A percentile compares a stretch with the other conserved stretches of the same genome.
Evolutionary conservation across 2,888 invertebrate genomes (phyloP).

Genomic region (Polyommatus iphigenia): DNA sequence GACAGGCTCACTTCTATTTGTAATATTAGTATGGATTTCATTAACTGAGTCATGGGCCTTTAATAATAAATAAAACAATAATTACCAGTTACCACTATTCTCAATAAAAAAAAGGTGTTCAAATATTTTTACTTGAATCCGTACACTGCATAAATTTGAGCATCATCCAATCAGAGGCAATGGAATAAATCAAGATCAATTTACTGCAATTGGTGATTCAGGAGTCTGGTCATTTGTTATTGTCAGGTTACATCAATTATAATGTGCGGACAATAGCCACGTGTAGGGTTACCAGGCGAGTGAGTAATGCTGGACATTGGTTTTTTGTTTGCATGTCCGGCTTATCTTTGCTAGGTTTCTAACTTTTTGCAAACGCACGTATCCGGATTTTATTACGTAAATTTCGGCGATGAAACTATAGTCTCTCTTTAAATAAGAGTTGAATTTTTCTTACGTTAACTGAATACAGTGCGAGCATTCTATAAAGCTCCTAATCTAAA

Average conservation of each 20-base stretch:
- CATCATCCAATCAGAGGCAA: conserved; percentile 66
- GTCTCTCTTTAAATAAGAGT: neutral
- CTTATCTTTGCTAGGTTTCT: neutral
- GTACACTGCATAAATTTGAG: conserved; percentile 33
- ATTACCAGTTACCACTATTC: no score
- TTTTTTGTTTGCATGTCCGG: neutral
- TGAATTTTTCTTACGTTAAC: no score
- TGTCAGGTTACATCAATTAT: conserved; percentile 47
- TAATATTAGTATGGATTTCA: no score
- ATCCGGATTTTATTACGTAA: neutral
- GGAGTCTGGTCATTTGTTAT: conserved; percentile 48
- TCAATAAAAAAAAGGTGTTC: neutral
- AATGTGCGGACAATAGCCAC: conserved; percentile 17
- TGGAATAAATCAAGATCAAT: conserved; percentile 59
- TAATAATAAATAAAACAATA: no score
- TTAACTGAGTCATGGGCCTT: no score
- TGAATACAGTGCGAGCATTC: no score
- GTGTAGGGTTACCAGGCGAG: neutral
- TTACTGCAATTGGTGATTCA: conserved; percentile 66
- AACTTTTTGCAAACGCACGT: neutral
- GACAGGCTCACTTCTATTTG: no score
- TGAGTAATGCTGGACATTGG: neutral
- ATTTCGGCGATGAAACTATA: neutral
- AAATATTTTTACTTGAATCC: neutral
- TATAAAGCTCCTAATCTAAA: no score